Evolutionary conservation across 30 jellyfish, hydroid and myxozoan genomes (phyloP).

Genomic region (Mastigias papua): DNA sequence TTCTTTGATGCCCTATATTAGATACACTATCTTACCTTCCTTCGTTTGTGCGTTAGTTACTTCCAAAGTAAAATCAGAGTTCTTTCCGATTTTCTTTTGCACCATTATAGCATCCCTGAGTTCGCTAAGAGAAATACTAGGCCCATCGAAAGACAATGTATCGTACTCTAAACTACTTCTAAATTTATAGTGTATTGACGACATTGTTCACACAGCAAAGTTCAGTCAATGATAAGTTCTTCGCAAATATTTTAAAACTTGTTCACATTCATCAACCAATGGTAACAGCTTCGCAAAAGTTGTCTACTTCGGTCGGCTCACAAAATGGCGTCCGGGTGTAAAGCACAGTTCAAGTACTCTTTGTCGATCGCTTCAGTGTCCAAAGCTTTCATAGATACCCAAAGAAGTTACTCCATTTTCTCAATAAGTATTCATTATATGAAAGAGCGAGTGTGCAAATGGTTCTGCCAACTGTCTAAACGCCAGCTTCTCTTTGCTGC

Average conservation of each 20-base stretch:
- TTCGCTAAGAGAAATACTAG: constrained; percentile 91
- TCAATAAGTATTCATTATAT: not conserved
- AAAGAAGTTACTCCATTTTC: not conserved
- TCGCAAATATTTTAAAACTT: not conserved
- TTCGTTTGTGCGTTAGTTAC: constrained; percentile 96
- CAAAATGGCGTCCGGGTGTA: not conserved
- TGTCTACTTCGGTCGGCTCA: constrained; percentile 3
- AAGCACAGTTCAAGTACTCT: not conserved
- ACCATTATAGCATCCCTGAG: constrained; percentile 91
- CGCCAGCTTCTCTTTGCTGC: not conserved
- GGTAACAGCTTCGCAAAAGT: not conserved
- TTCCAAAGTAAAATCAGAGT: constrained; percentile 97
- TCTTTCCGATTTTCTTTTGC: constrained; percentile 92
- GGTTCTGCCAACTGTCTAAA: not conserved
- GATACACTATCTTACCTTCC: constrained; percentile 84
- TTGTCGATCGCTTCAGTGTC: not conserved
- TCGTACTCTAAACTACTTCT: constrained; percentile 98
- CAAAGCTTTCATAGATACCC: not conserved
- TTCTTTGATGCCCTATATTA: not conserved
- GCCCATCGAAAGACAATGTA: constrained; percentile 97
- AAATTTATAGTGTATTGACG: constrained; percentile 98
- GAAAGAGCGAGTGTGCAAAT: no score
- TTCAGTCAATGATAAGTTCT: constrained; percentile 28
- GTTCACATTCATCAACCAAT: not conserved
- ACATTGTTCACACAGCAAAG: constrained; percentile 78